Percentiles rank a stretch among this genome's conserved stretches.
Conservation (phyloP, 2,113 vertebrate species). For the Eretmochelys imbricata region DNA sequence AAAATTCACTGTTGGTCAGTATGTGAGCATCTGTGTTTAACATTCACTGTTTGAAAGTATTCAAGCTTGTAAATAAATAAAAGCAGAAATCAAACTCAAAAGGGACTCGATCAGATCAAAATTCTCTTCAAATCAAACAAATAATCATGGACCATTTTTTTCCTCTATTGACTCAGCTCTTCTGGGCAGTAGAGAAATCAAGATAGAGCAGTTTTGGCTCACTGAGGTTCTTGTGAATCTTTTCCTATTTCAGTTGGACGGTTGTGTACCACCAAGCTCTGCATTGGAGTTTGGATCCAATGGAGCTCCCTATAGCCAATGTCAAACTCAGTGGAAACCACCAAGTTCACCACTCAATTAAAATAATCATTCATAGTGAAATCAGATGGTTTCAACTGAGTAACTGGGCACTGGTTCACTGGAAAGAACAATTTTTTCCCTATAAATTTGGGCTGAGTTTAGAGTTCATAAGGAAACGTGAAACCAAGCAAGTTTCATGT, state of each 20-base stretch:
- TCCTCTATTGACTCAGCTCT: not conserved
- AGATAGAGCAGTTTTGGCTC: not conserved
- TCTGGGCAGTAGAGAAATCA: not conserved
- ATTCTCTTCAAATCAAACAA: slow-evolving; percentile 47
- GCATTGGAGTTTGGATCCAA: too few relatives aligned
- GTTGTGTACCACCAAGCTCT: too few relatives aligned
- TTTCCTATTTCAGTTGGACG: not conserved
- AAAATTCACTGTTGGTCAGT: not conserved
- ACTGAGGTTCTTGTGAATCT: not conserved
- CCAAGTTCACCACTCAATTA: not conserved
- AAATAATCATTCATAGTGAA: not conserved
- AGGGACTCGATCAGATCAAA: slow-evolving; percentile 45
- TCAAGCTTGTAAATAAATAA: slow-evolving; percentile 37
- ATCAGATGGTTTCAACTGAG: not conserved
- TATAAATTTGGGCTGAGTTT: not conserved
- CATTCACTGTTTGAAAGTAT: not conserved
- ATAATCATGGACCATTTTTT: not conserved
- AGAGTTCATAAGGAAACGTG: not conserved
- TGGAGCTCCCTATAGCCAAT: not conserved
- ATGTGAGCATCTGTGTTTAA: slow-evolving; percentile 1
- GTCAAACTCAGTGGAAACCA: not conserved
- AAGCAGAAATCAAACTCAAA: slow-evolving; percentile 29
- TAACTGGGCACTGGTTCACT: not conserved
- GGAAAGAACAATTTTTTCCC: not conserved
- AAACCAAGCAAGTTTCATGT: not conserved